A percentile compares a stretch with the other conserved stretches of the same genome.
Evolutionary conservation across 1,140 invertebrate genomes (phyloP).

Genomic region (Rhysida immarginata): DNA sequence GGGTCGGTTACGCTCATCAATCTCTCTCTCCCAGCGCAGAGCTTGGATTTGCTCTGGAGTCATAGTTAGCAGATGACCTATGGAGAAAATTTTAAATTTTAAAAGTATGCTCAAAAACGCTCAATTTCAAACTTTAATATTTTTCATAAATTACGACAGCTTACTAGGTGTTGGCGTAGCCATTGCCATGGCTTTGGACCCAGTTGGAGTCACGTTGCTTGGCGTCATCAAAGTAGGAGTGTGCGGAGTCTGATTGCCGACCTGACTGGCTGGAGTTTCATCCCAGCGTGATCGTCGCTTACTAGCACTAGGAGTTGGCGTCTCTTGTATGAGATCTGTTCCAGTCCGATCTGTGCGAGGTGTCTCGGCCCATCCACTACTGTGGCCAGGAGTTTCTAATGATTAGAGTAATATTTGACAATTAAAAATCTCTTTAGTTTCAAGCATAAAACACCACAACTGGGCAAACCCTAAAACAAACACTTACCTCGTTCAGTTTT

Average conservation of each 20-base stretch:
- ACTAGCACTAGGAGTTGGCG: conserved; percentile 78
- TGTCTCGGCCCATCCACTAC: conserved; percentile 93
- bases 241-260: conserved; percentile 33
- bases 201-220: conserved; percentile 75
- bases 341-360: conserved; percentile 67
- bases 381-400: conserved; percentile 84
- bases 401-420: conserved; percentile 12
- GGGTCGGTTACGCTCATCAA: conserved; percentile 92
- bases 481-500: conserved; percentile 72
- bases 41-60: conserved; percentile 97
- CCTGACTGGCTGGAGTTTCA: conserved; percentile 58
- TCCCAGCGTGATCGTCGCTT: conserved; percentile 93
- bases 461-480: neutral
- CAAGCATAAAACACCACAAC: neutral
- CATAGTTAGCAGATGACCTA: conserved; percentile 81
- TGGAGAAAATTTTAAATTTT: neutral
- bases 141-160: neutral
- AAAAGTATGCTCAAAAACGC: no score
- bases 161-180: conserved; percentile 83
- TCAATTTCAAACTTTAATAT: neutral
- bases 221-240: conserved; percentile 45
- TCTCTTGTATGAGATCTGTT: conserved; percentile 71
- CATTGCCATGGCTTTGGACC: conserved; percentile 92
- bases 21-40: conserved; percentile 97
- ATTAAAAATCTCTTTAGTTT: neutral